Conservation (phyloP, 2,797 vertebrate species). For the Eurystomus glaucurus region DNA sequence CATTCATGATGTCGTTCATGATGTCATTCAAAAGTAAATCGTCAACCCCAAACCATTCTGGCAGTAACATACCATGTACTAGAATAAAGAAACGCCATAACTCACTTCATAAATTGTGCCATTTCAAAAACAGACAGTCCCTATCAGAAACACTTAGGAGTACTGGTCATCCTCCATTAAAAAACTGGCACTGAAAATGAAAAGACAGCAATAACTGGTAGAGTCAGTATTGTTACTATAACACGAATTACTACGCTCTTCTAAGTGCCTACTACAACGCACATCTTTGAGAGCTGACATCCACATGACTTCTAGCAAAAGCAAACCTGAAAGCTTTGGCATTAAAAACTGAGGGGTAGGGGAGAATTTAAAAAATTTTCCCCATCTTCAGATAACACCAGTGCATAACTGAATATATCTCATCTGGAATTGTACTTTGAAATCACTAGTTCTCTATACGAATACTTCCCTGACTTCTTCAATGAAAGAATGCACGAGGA, state of each 20-base stretch:
- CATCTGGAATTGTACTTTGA: neutral
- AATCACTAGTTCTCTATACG: neutral
- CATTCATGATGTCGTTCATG: neutral
- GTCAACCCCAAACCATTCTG: neutral
- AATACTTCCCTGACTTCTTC: neutral
- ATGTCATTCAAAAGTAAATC: neutral
- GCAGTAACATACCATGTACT: neutral
- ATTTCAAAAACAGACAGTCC: neutral
- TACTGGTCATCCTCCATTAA: neutral
- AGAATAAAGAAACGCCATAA: accelerated
- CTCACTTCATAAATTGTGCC: accelerated
- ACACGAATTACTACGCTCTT: neutral
- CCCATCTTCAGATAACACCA: neutral
- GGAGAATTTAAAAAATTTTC: neutral
- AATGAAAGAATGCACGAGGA: neutral
- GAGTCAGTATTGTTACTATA: neutral
- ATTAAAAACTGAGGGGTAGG: neutral
- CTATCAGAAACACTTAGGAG: neutral
- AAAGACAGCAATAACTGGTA: neutral
- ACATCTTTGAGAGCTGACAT: neutral
- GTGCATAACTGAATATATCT: neutral
- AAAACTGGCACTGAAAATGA: neutral
- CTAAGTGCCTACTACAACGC: neutral
- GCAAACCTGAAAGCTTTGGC: neutral
- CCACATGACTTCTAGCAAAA: neutral